Evolutionary conservation across 1,140 invertebrate genomes (phyloP).

Genomic region (Camponotus floridanus): DNA sequence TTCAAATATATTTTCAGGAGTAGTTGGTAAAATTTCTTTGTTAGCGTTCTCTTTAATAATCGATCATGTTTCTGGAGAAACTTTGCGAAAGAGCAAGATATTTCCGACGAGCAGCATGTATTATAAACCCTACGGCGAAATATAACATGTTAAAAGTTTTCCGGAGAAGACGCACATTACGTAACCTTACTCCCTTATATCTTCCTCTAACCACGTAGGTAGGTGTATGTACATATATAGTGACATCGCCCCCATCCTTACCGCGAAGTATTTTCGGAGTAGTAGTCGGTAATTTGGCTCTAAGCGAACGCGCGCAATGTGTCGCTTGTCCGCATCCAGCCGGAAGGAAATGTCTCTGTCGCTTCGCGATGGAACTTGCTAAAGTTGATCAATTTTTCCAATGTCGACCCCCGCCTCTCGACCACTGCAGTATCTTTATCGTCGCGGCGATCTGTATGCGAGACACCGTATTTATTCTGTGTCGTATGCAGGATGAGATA

Average conservation of each 20-base stretch:
- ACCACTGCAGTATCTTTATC: not conserved
- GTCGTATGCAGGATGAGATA: not conserved
- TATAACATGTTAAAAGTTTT: conserved; percentile 42
- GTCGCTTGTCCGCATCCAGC: conserved; percentile 33
- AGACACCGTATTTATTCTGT: conserved; percentile 1
- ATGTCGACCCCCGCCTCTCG: not conserved
- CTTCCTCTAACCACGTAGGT: conserved; percentile 1
- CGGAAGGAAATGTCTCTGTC: conserved; percentile 30
- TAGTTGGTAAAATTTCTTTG: not conserved
- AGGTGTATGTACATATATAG: not conserved
- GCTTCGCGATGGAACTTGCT: conserved; percentile 35
- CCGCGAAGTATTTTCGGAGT: conserved; percentile 40
- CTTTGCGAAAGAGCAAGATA: not conserved
- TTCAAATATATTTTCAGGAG: not conserved
- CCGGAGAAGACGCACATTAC: conserved; percentile 6
- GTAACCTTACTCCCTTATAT: conserved; percentile 10
- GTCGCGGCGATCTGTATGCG: conserved; percentile 9
- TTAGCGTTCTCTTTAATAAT: not conserved
- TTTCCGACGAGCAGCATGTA: not conserved
- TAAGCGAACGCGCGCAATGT: not conserved
- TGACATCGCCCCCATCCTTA: not conserved
- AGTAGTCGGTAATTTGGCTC: conserved; percentile 56
- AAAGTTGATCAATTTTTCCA: conserved; percentile 41
- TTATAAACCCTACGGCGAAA: conserved; percentile 4
- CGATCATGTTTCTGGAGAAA: not conserved